phyloP scores from a whole-genome alignment of 2,797 vertebrate genomes.

The Crocidura indochinensis region DNA sequence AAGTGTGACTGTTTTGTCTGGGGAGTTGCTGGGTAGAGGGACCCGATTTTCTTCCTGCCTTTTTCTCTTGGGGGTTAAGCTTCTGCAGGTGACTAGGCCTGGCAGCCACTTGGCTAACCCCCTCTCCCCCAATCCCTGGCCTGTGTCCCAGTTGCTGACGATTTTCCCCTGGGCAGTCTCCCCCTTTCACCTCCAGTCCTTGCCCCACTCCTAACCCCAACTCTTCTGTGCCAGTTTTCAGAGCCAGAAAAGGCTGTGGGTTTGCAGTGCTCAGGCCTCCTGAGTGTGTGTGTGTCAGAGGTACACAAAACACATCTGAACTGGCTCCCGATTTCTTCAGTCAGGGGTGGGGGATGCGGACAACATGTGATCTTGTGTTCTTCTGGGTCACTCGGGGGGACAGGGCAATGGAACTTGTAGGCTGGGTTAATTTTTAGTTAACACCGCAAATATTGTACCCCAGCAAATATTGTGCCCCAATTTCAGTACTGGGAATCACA shows the following conservation, averaged over 20 bases:
- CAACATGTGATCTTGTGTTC: slow-evolving; percentile 1
- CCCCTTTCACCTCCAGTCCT: not conserved
- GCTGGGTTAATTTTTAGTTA: slow-evolving; percentile 84
- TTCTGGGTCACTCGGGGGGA: slow-evolving; percentile 49
- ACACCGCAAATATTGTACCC: slow-evolving; percentile 78
- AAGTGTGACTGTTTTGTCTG: not conserved
- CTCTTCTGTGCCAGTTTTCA: not conserved
- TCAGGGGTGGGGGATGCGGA: slow-evolving; percentile 38
- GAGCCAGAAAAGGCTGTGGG: slow-evolving; percentile 15
- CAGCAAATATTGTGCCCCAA: slow-evolving; percentile 79
- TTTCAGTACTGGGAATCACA: slow-evolving; percentile 80
- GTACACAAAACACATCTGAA: not conserved
- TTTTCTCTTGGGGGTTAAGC: slow-evolving; percentile 1
- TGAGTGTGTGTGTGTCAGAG: slow-evolving; percentile 33
- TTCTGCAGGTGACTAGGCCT: slow-evolving; percentile 5
- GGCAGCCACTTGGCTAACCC: not conserved
- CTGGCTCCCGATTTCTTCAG: slow-evolving; percentile 54
- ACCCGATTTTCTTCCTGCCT: not conserved
- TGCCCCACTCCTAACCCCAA: no score
- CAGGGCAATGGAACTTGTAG: slow-evolving; percentile 67
- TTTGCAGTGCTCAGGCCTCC: slow-evolving; percentile 10
- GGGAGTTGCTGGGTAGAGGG: not conserved
- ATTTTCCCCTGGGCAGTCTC: not conserved
- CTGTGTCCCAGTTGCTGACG: not conserved
- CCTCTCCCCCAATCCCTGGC: not conserved